A percentile compares a stretch with the other conserved stretches of the same genome.
These are phyloP conservation scores for Molossus alvarezi DNA, from an alignment of 2,797 vertebrate genomes.

Conservation along the genomic window DNA sequence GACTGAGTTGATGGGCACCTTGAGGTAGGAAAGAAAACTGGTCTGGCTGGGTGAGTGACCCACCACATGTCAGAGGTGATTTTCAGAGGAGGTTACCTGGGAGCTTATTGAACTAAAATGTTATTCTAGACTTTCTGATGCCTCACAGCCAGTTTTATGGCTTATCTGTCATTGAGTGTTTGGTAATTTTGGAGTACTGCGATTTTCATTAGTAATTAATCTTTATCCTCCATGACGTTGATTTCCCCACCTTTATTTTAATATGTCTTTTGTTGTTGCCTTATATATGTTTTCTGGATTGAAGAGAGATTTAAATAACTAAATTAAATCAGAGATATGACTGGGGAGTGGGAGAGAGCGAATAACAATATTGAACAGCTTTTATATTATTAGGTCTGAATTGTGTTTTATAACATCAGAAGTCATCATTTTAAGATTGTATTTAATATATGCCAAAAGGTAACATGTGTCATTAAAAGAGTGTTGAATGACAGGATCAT, in stretches of 20 bases:
- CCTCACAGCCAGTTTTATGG: not conserved
- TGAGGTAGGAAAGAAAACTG: not conserved
- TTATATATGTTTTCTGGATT: not conserved
- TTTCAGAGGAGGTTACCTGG: not conserved
- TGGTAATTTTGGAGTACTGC: not conserved
- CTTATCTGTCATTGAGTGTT: not conserved
- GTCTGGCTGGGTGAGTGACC: not conserved
- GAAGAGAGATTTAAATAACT: constrained; percentile 18
- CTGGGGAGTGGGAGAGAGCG: not conserved
- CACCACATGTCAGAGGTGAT: not conserved
- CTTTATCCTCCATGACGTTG: not conserved
- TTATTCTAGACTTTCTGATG: not conserved
- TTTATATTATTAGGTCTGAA: constrained; percentile 2
- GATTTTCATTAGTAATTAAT: constrained; percentile 13
- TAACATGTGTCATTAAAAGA: not conserved
- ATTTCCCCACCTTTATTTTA: not conserved
- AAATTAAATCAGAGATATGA: constrained; percentile 6
- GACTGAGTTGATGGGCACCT: not conserved
- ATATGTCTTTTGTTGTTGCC: constrained; percentile 16
- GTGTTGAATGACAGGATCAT: not conserved
- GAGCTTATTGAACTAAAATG: not conserved
- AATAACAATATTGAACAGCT: constrained; percentile 3
- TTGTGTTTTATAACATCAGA: constrained; percentile 37
- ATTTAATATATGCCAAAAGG: constrained; percentile 9
- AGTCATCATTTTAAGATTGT: constrained; percentile 34